phyloP scores from a whole-genome alignment of 2,888 invertebrate species.

The Scaptomyza reducta region DNA sequence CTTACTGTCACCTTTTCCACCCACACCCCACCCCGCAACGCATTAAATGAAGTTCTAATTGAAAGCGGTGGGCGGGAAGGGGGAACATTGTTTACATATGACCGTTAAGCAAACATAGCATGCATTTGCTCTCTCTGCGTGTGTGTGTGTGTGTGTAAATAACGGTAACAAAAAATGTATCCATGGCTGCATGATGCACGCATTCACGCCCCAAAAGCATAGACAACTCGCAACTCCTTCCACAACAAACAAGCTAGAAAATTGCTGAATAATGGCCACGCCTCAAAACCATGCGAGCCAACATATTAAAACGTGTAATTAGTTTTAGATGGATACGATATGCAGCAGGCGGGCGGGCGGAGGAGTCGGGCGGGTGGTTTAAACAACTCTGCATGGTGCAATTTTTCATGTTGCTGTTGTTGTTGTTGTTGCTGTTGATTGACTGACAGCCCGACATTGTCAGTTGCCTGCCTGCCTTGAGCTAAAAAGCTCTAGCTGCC shows the following conservation, averaged over 20 bases:
- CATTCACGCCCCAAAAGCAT: constrained; percentile 44
- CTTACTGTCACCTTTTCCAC: constrained; percentile 35
- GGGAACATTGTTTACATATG: constrained; percentile 40
- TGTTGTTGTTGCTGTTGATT: constrained; percentile 31
- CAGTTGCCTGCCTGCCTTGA: constrained; percentile 8
- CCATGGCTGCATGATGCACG: constrained; percentile 66
- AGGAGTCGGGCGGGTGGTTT: background rate
- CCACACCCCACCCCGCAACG: too few species aligned
- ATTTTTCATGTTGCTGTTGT: constrained; percentile 14
- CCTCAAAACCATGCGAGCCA: constrained; percentile 45
- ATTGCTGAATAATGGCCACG: constrained; percentile 72
- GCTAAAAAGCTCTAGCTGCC: constrained; percentile 3
- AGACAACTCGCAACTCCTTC: background rate
- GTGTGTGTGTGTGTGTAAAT: constrained; percentile 33
- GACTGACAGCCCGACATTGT: constrained; percentile 56
- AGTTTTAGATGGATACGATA: constrained; percentile 63
- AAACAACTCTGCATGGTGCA: constrained; percentile 42
- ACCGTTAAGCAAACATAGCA: constrained; percentile 66
- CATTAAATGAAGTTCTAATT: constrained; percentile 60
- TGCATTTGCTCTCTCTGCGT: constrained; percentile 26
- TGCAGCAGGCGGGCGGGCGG: constrained; percentile 13
- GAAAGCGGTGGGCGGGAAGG: too few species aligned
- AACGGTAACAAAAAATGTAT: constrained; percentile 65
- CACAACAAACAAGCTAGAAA: constrained; percentile 11
- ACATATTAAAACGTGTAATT: constrained; percentile 74